Percentiles rank a stretch among this genome's conserved stretches.
These are phyloP conservation scores for Ceyx cyanopectus DNA, from an alignment of 2,113 vertebrate species.

Conservation along the genomic window DNA sequence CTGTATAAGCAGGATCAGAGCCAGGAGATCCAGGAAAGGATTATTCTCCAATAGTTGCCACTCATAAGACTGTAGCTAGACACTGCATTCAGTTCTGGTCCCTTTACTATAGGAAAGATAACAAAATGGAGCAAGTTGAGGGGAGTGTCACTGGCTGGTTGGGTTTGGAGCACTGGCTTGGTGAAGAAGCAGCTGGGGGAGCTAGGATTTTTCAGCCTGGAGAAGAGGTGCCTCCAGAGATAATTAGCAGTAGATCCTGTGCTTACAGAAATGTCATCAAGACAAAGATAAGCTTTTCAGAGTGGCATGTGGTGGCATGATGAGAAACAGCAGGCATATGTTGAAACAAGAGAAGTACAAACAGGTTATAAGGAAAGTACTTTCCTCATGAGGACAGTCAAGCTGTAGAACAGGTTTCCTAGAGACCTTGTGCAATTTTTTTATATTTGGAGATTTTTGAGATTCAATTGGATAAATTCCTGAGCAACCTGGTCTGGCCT, in stretches of 20 bases:
- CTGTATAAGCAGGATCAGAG: not conserved
- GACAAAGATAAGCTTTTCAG: not conserved
- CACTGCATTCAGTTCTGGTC: not conserved
- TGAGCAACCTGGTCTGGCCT: not conserved
- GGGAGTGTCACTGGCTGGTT: rapidly evolving
- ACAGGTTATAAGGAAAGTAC: not conserved
- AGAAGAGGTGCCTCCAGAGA: not conserved
- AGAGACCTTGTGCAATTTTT: not conserved
- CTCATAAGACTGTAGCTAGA: not conserved
- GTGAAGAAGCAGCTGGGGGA: not conserved
- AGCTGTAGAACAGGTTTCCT: not conserved
- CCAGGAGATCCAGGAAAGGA: not conserved
- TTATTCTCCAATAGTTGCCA: rapidly evolving
- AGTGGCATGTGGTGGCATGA: not conserved
- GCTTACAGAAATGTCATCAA: not conserved
- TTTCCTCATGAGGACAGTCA: not conserved
- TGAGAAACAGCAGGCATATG: not conserved
- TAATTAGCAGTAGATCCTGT: not conserved
- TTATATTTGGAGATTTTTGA: not conserved
- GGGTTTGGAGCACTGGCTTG: not conserved
- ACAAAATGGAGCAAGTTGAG: not conserved
- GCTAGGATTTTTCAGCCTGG: not conserved
- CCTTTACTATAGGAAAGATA: not conserved
- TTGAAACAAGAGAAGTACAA: not conserved
- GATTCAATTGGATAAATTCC: not conserved